Evolutionary conservation across 2,888 invertebrate genomes (phyloP), one percentile per base, ranked within the genome.

Genomic region (Scaptomyza reducta): DNA sequence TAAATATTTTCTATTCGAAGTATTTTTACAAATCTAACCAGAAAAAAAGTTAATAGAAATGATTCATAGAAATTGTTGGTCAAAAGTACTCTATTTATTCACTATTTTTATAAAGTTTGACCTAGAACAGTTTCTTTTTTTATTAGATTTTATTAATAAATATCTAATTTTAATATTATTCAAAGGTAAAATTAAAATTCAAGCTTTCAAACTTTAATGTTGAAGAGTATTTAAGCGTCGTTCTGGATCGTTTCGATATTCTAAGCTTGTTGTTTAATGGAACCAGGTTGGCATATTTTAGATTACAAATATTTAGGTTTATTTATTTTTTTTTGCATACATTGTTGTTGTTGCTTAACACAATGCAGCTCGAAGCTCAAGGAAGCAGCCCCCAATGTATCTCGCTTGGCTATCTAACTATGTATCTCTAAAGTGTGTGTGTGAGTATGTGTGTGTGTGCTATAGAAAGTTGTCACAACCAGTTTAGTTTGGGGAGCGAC

Each of bases 381-480:
- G 89, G 89, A 89, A 87, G 88, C 77, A 35, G 67, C 76, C 74
- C 74, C 74, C 79, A 76, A 74, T 60, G 70, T 61, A 70, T 63
- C 71, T 38, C 38, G 14, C 35, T 59, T 51, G 22, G 35, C 74
- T 56, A 72, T 63, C 70, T 72, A 56, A 59, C 72, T 60, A 50
- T 64, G 50, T 65, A 70, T 73, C 59, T 76, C 11, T n/a, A 10
- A 9, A 33, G 7, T 51, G 40, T 58, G 40, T 42, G 29, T 33
- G 27, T 35, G 22, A 16, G 9, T 50, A 31, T 58, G 42, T 46
- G 46, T 40, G 27, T 57, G 40, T 60, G 46, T 69, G 55, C 70
- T 74, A 73, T 86, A 86, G 85, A 86, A 86, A 86, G 85, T 86
- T 86, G 85, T 80, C 86, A 69, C 86, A 88, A 86, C 85, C 85